Percentiles rank a stretch among this genome's conserved stretches.
Conservation (phyloP, 2,888 invertebrate genomes). For the Tipula vernalis region DNA sequence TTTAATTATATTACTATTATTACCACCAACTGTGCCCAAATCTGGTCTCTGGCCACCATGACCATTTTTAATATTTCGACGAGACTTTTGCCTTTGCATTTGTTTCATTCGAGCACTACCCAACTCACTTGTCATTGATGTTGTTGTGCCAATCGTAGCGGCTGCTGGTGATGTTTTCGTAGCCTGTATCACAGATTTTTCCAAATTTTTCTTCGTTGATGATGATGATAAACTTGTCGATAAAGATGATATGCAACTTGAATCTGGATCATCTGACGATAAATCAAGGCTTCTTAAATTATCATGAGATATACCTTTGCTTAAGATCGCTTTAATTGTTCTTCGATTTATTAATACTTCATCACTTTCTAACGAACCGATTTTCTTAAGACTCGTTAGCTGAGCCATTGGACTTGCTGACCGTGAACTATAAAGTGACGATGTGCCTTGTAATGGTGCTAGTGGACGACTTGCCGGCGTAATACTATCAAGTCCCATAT, state of each 20-base stretch:
- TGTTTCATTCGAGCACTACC: constrained; percentile 36
- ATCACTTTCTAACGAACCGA: constrained; percentile 27
- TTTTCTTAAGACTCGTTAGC: constrained; percentile 55
- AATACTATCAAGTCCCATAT: constrained; percentile 52
- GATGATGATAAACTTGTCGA: constrained; percentile 17
- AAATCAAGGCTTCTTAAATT: constrained; percentile 18
- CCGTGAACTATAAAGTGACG: constrained; percentile 30
- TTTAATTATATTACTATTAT: constrained; percentile 26
- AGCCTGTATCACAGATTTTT: constrained; percentile 22
- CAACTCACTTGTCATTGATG: constrained; percentile 23
- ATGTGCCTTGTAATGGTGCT: constrained; percentile 39
- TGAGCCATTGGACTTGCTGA: constrained; percentile 70
- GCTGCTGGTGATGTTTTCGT: constrained; percentile 20
- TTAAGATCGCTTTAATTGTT: constrained; percentile 29
- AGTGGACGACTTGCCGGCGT: background rate
- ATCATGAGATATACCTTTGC: constrained; percentile 24
- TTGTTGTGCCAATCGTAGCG: background rate
- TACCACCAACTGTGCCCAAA: constrained; percentile 42
- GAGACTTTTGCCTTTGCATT: constrained; percentile 41
- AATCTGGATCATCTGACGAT: constrained; percentile 16
- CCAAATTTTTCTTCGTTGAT: constrained; percentile 20
- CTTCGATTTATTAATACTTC: constrained; percentile 38
- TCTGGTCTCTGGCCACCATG: constrained; percentile 43
- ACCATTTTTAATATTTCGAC: constrained; percentile 37
- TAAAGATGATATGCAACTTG: constrained; percentile 22